Percentiles rank a stretch among this genome's conserved stretches.
phyloP scores from a whole-genome alignment of 1,140 invertebrate genomes.

The Campoletis sonorensis region DNA sequence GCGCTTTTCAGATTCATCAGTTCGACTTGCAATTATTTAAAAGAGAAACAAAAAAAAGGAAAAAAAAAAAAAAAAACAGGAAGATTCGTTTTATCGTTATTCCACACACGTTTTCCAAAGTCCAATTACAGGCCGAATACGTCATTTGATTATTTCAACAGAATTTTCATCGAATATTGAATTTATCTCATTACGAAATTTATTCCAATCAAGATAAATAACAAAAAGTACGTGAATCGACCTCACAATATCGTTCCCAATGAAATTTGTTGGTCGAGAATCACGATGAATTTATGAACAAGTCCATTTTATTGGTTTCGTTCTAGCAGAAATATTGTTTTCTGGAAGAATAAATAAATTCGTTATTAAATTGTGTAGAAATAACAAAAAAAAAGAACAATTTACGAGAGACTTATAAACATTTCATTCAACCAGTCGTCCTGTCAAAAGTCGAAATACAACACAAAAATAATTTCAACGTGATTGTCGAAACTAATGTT shows the following conservation, averaged over 20 bases:
- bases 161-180: not conserved
- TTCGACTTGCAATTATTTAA: not conserved
- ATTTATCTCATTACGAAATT: not conserved
- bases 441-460: too few relatives aligned
- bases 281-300: too few relatives aligned
- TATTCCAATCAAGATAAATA: not conserved
- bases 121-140: not conserved
- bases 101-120: not conserved
- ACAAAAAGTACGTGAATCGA: not conserved
- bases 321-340: too few relatives aligned
- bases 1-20: conserved; percentile 34
- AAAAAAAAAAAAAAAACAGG: not conserved
- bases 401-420: too few relatives aligned
- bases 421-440: too few relatives aligned
- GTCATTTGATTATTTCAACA: not conserved
- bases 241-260: too few relatives aligned
- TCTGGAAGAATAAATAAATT: too few relatives aligned
- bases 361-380: too few relatives aligned
- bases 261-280: too few relatives aligned
- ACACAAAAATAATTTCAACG: conserved; percentile 6
- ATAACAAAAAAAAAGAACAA: too few relatives aligned
- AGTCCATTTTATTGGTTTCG: too few relatives aligned
- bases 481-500: conserved; percentile 2
- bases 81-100: conserved; percentile 12
- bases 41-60: too few relatives aligned